These are phyloP conservation scores for Orussus abietinus DNA, from an alignment of 1,140 invertebrate genomes.

Conservation along the genomic window DNA sequence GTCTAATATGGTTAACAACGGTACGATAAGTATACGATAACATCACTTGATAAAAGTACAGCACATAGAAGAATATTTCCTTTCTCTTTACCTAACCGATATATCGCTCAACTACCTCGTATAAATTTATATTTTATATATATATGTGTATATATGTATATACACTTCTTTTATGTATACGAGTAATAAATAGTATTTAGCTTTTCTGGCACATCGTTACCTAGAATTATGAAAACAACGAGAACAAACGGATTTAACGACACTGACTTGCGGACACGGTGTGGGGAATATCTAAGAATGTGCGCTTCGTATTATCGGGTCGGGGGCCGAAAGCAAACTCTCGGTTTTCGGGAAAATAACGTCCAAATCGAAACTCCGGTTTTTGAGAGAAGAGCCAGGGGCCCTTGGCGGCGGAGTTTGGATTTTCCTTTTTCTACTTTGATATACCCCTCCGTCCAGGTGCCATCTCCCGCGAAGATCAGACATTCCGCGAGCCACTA, in stretches of 20 bases:
- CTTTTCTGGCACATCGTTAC: slow-evolving; percentile 40
- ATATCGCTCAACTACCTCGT: slow-evolving; percentile 14
- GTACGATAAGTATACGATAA: slow-evolving; percentile 16
- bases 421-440: too few species aligned
- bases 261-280: too few species aligned
- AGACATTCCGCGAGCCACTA: too few species aligned
- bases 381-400: too few species aligned
- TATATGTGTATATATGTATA: slow-evolving; percentile 24
- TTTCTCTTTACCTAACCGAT: slow-evolving; percentile 19
- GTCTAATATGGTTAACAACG: slow-evolving; percentile 19
- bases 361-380: too few species aligned
- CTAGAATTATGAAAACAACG: slow-evolving; percentile 18
- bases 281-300: too few species aligned
- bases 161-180: slow-evolving; percentile 26
- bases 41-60: slow-evolving; percentile 29
- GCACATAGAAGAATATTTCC: slow-evolving; percentile 46
- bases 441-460: too few species aligned
- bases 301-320: too few species aligned
- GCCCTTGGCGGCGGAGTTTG: too few species aligned
- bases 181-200: slow-evolving; percentile 39
- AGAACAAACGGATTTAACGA: slow-evolving; percentile 18
- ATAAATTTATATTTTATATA: slow-evolving; percentile 31
- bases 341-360: too few species aligned
- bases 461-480: too few species aligned
- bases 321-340: too few species aligned